Evolutionary conservation across 2,888 invertebrate genomes (phyloP).

Genomic region (Scaptomyza flava): DNA sequence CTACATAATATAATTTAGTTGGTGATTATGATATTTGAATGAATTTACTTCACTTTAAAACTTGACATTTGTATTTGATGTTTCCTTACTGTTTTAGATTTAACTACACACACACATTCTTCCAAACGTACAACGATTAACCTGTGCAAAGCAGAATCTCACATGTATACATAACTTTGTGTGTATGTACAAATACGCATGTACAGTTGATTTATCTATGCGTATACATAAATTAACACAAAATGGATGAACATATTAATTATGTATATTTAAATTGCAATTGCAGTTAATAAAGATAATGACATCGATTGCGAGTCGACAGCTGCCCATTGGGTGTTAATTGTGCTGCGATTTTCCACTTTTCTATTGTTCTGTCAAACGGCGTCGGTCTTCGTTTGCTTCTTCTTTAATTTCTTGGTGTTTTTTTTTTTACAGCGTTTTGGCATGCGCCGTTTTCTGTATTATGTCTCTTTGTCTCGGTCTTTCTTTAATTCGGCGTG

Average conservation of each 20-base stretch:
- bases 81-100: too few relatives aligned
- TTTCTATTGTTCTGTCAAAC: conserved; percentile 52
- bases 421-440: conserved; percentile 14
- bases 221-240: too few relatives aligned
- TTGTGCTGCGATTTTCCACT: conserved; percentile 60
- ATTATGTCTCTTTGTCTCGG: conserved; percentile 3
- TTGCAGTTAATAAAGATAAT: conserved; percentile 10
- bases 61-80: too few relatives aligned
- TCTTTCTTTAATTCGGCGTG: neutral
- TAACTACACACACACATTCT: too few relatives aligned
- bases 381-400: conserved; percentile 16
- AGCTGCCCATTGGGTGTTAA: conserved; percentile 73
- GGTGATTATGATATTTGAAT: too few relatives aligned
- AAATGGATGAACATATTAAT: neutral
- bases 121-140: too few relatives aligned
- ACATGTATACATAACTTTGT: too few relatives aligned
- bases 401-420: conserved; percentile 18
- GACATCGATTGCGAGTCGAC: conserved; percentile 39
- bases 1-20: too few relatives aligned
- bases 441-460: conserved; percentile 20
- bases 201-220: too few relatives aligned
- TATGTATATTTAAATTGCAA: neutral
- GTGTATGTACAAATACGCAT: neutral
- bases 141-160: too few relatives aligned
- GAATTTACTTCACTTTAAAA: too few relatives aligned